Evolutionary conservation across 2,888 invertebrate genomes (phyloP).

Genomic region (Lumbricus terrestris): DNA sequence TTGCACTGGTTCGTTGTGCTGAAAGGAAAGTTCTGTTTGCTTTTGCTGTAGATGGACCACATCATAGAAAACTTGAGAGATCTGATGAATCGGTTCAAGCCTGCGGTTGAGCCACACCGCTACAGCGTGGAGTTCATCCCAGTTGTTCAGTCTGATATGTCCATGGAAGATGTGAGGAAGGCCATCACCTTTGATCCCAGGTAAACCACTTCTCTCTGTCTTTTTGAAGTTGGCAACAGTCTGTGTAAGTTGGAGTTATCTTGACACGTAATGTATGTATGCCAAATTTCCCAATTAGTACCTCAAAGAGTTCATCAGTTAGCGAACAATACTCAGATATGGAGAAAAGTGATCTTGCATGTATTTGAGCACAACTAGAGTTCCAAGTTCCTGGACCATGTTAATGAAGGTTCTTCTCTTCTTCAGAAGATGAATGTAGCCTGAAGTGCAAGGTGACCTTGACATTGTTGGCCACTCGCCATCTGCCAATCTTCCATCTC

Average conservation of each 20-base stretch:
- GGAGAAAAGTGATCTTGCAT: background rate
- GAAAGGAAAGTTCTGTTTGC: background rate
- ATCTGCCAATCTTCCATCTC: background rate
- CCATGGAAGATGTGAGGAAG: conserved; percentile 39
- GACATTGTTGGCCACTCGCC: no score
- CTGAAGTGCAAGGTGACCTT: background rate
- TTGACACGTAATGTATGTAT: background rate
- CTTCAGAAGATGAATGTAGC: background rate
- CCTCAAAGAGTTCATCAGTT: background rate
- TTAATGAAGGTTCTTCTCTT: no score
- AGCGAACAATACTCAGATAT: background rate
- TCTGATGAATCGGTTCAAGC: conserved; percentile 48
- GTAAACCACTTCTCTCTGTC: conserved; percentile 32
- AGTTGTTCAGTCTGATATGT: conserved; percentile 40
- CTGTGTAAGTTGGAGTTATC: background rate
- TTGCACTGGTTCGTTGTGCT: background rate
- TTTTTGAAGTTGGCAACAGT: background rate
- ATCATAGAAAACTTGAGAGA: conserved; percentile 46
- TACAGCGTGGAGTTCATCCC: conserved; percentile 52
- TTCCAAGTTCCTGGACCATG: background rate
- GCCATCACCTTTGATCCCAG: conserved; percentile 36
- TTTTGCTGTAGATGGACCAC: conserved; percentile 50
- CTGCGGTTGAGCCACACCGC: conserved; percentile 48
- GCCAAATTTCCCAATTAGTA: no score
- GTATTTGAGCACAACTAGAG: background rate